Evolutionary conservation across 2,888 invertebrate genomes (phyloP), one percentile per base, ranked within the genome.

Genomic region (Diloba caeruleocephala): DNA sequence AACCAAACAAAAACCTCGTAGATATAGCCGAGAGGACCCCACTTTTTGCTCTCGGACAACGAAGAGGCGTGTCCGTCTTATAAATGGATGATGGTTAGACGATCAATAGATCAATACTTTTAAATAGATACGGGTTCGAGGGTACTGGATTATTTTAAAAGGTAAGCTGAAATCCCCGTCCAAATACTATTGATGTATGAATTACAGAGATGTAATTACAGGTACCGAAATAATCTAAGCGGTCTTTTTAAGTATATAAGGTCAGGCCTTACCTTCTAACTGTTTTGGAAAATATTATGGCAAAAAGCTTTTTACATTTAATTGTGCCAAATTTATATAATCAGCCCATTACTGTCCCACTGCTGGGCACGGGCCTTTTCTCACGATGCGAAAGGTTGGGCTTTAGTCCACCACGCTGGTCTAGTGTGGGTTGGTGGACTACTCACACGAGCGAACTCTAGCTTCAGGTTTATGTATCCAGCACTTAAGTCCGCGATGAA

Each of bases 1-100:
- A 12, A 32, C 26, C 0, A 15, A n/a, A 56, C 62, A 64, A 71
- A 73, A 77, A 73, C 66, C 39, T 21, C 12, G 37, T 17, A 42
- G 12, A 43, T 46, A 51, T 50, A 49, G 60, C 15, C 42, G 53
- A 49, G 41, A 39, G 25, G 17, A 5, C 36, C 43, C 39, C 44
- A 50, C 48, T 84, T 83, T 82, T 82, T 80, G 76, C 61, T 38
- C 32, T 15, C 29, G 61, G 65, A 84, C 83, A 79, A 50, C 65
- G 67, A 80, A 84, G 50, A 71, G 82, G 84, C 84, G 83, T 70
- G 68, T 34, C 37, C 14, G 14, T 9, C 29, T 55, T 39, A 51
- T 45, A 50, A 37, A 36, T 41, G 26, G 42, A 38, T 38, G 55
- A 58, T 54, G 61, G 38, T 43, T 41, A 50, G 43, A 46, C 53